Percentiles rank a stretch among this genome's conserved stretches.
Evolutionary conservation across 2,797 vertebrate genomes (phyloP).

Genomic region (Melanotaenia boesemani): DNA sequence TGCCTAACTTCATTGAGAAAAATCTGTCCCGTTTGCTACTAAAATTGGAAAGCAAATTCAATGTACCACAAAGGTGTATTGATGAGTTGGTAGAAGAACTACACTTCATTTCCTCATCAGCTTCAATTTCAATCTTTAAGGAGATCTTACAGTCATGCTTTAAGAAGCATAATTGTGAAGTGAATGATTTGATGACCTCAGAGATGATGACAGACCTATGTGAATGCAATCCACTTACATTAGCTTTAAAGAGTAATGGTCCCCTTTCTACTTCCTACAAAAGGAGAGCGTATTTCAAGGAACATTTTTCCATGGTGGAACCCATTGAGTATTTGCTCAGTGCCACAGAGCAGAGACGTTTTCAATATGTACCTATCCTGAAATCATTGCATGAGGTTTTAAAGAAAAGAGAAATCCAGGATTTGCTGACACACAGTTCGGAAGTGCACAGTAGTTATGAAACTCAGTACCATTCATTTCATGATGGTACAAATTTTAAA

Average conservation of each 20-base stretch:
- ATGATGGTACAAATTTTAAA: constrained; percentile 29
- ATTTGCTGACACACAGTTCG: not conserved
- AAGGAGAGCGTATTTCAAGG: constrained; percentile 44
- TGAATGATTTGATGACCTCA: constrained; percentile 10
- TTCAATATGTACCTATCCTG: constrained; percentile 36
- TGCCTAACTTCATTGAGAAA: not conserved
- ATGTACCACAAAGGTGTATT: constrained; percentile 1
- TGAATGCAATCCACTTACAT: constrained; percentile 2
- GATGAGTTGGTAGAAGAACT: constrained; percentile 23
- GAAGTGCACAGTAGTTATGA: constrained; percentile 3
- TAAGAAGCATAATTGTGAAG: not conserved
- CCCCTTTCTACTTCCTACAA: constrained; percentile 21
- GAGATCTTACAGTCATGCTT: constrained; percentile 5
- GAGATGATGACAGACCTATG: constrained; percentile 23
- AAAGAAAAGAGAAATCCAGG: not conserved
- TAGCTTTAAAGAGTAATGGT: not conserved
- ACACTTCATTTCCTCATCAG: constrained; percentile 11
- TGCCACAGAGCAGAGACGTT: constrained; percentile 26
- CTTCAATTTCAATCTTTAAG: constrained; percentile 5
- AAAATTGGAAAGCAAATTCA: constrained; percentile 10
- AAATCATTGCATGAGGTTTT: constrained; percentile 18
- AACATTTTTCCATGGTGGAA: constrained; percentile 22
- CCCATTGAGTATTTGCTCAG: constrained; percentile 25
- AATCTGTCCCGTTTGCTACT: not conserved
- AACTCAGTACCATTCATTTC: constrained; percentile 20